Evolutionary conservation across 2,888 invertebrate species (phyloP).

Genomic region (Archips crataeganus): DNA sequence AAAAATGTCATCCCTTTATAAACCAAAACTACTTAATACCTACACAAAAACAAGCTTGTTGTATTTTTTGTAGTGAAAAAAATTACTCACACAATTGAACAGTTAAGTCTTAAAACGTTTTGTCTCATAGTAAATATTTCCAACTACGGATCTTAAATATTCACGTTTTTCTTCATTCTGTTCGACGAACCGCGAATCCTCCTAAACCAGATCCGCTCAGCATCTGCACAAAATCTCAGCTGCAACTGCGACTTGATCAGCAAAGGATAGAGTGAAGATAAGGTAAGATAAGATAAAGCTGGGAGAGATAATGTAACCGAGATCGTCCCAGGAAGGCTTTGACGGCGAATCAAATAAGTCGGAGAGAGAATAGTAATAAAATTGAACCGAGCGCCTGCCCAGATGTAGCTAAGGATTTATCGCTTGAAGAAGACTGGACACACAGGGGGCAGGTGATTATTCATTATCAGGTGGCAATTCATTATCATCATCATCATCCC

Average conservation of each 20-base stretch:
- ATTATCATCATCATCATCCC: too few relatives aligned
- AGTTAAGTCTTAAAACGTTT: too few relatives aligned
- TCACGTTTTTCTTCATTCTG: too few relatives aligned
- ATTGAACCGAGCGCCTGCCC: constrained; percentile 82
- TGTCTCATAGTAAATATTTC: too few relatives aligned
- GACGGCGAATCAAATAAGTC: constrained; percentile 85
- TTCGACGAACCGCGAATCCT: neutral
- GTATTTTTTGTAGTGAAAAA: too few relatives aligned
- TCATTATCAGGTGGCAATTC: neutral
- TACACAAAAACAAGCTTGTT: too few relatives aligned
- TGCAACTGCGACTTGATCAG: constrained; percentile 35
- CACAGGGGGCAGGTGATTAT: constrained; percentile 49
- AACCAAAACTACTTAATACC: too few relatives aligned
- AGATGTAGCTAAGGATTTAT: constrained; percentile 84
- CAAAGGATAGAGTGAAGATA: constrained; percentile 52
- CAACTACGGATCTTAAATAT: too few relatives aligned
- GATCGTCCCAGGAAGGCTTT: constrained; percentile 69
- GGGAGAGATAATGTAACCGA: constrained; percentile 73
- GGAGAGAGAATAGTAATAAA: constrained; percentile 84
- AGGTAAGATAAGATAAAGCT: constrained; percentile 54
- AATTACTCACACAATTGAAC: too few relatives aligned
- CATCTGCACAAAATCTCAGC: constrained; percentile 23
- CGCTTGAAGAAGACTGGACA: constrained; percentile 58
- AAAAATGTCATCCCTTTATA: too few relatives aligned
- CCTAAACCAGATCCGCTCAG: constrained; percentile 16